Conservation (phyloP, 2,888 invertebrate species). For the Yponomeuta malinellus region DNA sequence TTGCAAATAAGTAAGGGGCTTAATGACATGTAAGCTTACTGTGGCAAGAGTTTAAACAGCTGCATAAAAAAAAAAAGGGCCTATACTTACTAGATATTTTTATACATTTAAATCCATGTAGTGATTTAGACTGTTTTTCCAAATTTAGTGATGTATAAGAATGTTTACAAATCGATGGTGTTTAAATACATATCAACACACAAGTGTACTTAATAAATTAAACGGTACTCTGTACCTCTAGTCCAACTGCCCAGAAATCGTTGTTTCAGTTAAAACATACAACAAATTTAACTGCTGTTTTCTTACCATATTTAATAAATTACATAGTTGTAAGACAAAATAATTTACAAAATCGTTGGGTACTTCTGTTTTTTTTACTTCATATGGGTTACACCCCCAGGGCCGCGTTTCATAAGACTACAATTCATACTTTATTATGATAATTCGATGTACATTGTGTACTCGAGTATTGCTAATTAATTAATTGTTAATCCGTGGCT, state of each 20-base stretch:
- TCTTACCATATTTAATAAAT: not conserved
- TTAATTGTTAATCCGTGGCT: too few relatives aligned
- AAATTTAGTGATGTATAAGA: not conserved
- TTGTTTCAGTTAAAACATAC: not conserved
- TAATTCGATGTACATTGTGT: too few relatives aligned
- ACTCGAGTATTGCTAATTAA: too few relatives aligned
- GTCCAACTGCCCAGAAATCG: not conserved
- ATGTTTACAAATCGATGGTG: slow-evolving; percentile 8
- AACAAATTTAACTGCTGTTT: not conserved
- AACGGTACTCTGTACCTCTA: not conserved
- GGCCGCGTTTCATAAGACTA: too few relatives aligned
- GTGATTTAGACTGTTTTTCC: not conserved
- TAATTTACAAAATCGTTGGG: not conserved
- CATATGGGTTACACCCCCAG: too few relatives aligned
- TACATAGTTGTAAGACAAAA: not conserved
- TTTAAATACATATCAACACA: slow-evolving; percentile 2
- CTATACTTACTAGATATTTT: not conserved
- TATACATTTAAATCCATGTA: not conserved
- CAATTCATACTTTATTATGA: too few relatives aligned
- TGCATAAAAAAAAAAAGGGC: not conserved
- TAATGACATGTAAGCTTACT: not conserved
- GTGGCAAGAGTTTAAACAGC: not conserved
- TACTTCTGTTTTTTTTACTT: too few relatives aligned
- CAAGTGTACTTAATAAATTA: not conserved
- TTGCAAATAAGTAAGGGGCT: too few relatives aligned